A percentile compares a stretch with the other conserved stretches of the same genome.
Evolutionary conservation across 2,113 vertebrate genomes (phyloP).

Genomic region (Gnathonemus longibarbis): DNA sequence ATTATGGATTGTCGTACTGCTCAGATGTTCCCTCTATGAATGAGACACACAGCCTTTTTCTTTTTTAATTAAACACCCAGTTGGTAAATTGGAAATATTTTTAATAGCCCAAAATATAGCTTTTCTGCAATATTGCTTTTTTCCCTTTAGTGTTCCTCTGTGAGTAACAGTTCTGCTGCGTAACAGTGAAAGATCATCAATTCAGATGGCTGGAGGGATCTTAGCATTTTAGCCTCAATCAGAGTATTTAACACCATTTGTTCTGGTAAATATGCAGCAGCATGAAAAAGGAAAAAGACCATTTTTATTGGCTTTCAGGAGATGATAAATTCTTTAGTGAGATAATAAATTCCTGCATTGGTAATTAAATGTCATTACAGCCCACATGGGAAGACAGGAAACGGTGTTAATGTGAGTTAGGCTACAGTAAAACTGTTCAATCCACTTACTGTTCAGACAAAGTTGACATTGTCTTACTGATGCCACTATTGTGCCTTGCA

Average conservation of each 20-base stretch:
- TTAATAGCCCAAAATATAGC: neutral
- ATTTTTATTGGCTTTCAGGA: conserved; percentile 1
- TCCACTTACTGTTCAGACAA: neutral
- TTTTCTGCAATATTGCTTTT: neutral
- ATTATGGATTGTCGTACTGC: neutral
- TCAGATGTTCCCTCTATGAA: neutral
- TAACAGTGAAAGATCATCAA: neutral
- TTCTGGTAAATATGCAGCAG: neutral
- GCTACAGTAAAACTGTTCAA: neutral
- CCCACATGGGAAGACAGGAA: neutral
- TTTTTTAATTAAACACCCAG: neutral
- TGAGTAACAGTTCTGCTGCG: neutral
- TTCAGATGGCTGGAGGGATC: neutral
- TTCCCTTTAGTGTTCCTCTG: neutral
- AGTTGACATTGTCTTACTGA: neutral
- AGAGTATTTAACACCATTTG: neutral
- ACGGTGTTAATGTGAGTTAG: neutral
- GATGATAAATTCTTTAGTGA: neutral
- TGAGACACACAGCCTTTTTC: neutral
- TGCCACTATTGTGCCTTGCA: neutral
- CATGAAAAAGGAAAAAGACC: neutral
- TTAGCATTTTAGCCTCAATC: neutral
- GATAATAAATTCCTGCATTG: neutral
- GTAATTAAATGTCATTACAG: conserved; percentile 6
- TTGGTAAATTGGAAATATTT: conserved; percentile 8